Evolutionary conservation across 2,888 invertebrate genomes (phyloP), one percentile per base, ranked within the genome.

Genomic region (Bellardia pandia): DNA sequence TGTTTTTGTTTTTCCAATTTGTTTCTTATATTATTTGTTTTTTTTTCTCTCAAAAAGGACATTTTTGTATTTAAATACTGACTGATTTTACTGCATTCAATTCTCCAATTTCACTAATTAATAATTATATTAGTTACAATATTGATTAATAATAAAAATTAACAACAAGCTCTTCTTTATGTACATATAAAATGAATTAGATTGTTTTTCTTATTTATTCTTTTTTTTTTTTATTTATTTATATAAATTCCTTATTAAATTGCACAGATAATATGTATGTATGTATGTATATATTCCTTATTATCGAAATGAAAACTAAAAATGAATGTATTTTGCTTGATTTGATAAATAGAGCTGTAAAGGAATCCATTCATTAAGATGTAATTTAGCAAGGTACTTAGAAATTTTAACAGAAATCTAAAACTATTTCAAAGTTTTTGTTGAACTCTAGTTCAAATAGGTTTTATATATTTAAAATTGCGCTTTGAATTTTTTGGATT

Each of bases 171-270:
- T 85, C 81, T 75, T 85, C 48, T 66, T 37, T 60, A 8, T 30
- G 23, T 23, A 23, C 23, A 58, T 33, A 56, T 69, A 74, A 81
- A 87, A 85, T 85, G 23, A 81, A 78, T 85, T 48, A 77, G 56
- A 60, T 82, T 82, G 14, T 71, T 79, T 30, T 23, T 33, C 45
- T 69, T 14, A 8, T 53, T 74, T n/a, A 13, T 33, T 42, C 40
- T 60, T 16, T n/a, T 9, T 62, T 6, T 16, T 76, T 82, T 16
- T n/a, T n/a, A n/a, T n/a, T n/a, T 23, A 16, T 69, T 48, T 69
- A 78, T 78, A 82, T 85, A 87, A 87, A 87, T 85, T 87, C 87
- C 85, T 71, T 87, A 64, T 75, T 85, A 69, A 81, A 87, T 87
- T 87, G 62, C 86, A 77, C 77, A 77, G 72, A 77, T 68, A 74